A percentile compares a stretch with the other conserved stretches of the same genome.
These are phyloP conservation scores for Pogonomyrmex barbatus DNA, from an alignment of 1,140 invertebrate genomes.

Conservation along the genomic window DNA sequence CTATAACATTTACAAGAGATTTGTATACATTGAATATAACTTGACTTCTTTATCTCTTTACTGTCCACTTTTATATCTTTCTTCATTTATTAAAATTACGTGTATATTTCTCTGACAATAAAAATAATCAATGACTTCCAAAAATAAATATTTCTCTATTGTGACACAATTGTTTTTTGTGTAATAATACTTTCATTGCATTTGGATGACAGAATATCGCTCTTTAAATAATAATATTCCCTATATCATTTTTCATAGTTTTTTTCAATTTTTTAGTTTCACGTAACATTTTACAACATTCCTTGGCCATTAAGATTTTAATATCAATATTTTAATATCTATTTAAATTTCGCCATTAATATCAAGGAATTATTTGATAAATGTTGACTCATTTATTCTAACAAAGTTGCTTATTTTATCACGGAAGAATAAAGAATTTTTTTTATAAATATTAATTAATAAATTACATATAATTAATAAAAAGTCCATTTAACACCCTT, in stretches of 20 bases:
- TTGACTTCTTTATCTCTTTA: neutral
- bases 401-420: conserved; percentile 8
- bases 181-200: neutral
- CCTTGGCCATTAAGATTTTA: neutral
- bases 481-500: neutral
- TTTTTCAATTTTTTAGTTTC: conserved; percentile 12
- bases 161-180: conserved; percentile 2
- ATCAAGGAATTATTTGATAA: neutral
- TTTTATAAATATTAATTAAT: neutral
- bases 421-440: neutral
- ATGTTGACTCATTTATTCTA: neutral
- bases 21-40: conserved; percentile 11
- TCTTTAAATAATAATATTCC: conserved; percentile 7
- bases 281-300: neutral
- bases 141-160: conserved; percentile 37
- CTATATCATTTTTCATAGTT: neutral
- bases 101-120: neutral
- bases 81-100: conserved; percentile 1
- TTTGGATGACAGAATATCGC: neutral
- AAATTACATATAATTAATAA: neutral
- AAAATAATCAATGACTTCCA: conserved; percentile 9
- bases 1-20: neutral
- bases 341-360: neutral
- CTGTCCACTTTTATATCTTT: conserved; percentile 2
- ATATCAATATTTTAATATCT: neutral